Percentiles rank a stretch among this genome's conserved stretches.
Evolutionary conservation across 1,140 invertebrate species (phyloP).

Genomic region (Drosophila trapezifrons): DNA sequence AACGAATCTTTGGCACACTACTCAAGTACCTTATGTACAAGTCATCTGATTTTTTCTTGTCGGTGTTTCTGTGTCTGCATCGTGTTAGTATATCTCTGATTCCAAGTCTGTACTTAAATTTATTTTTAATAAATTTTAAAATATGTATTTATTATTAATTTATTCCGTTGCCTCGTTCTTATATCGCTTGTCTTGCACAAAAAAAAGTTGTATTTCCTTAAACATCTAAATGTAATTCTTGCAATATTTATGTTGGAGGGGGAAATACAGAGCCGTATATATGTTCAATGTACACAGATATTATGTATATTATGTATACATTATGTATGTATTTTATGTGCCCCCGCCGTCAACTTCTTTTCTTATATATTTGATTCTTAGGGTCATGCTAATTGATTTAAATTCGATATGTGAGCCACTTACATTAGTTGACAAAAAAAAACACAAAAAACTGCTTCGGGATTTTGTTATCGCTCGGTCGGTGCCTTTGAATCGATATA

Average conservation of each 20-base stretch:
- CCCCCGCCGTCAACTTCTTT: slow-evolving; percentile 24
- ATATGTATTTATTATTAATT: slow-evolving; percentile 37
- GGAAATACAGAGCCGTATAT: slow-evolving; percentile 34
- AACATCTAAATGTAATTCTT: slow-evolving; percentile 36
- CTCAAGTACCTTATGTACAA: slow-evolving; percentile 49
- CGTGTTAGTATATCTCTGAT: slow-evolving; percentile 4
- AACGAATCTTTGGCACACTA: slow-evolving; percentile 46
- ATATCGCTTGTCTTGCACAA: slow-evolving; percentile 23
- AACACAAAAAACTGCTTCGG: slow-evolving; percentile 24
- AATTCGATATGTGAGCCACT: slow-evolving; percentile 83
- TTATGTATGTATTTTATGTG: slow-evolving; percentile 21
- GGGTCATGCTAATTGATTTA: slow-evolving; percentile 80
- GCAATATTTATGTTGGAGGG: slow-evolving; percentile 23
- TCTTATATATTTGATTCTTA: slow-evolving; percentile 36
- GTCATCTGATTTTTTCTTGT: slow-evolving; percentile 22
- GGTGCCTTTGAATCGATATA: no score
- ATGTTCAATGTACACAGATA: slow-evolving; percentile 51
- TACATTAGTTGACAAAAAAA: slow-evolving; percentile 49
- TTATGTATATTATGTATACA: slow-evolving; percentile 43
- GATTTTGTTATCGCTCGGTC: neutral
- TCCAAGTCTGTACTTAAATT: slow-evolving; percentile 57
- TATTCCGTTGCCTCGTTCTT: slow-evolving; percentile 1
- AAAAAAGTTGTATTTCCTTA: slow-evolving; percentile 45
- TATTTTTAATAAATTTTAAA: slow-evolving; percentile 78
- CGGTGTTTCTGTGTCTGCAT: slow-evolving; percentile 34